These are phyloP conservation scores for Dasyprocta punctata DNA, from an alignment of 2,113 vertebrate genomes.

Conservation along the genomic window DNA sequence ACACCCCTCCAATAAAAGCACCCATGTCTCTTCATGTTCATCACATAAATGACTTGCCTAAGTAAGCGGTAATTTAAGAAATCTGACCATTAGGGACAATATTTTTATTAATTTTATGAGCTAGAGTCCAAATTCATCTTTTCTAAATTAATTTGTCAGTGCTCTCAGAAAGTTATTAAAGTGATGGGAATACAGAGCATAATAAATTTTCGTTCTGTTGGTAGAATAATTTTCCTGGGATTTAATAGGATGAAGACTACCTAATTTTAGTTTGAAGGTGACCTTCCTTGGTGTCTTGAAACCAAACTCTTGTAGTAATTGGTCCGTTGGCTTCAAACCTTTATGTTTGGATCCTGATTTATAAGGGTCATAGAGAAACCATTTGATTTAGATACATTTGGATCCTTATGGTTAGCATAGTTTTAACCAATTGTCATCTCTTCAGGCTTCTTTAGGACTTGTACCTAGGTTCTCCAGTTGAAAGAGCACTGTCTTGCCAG, in stretches of 20 bases:
- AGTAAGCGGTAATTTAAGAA: slow-evolving; percentile 68
- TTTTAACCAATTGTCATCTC: neutral
- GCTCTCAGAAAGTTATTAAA: slow-evolving; percentile 75
- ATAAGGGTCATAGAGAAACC: neutral
- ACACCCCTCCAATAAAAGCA: neutral
- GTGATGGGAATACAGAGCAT: slow-evolving; percentile 49
- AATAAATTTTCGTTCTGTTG: slow-evolving; percentile 74
- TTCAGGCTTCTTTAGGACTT: neutral
- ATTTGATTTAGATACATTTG: neutral
- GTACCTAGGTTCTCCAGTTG: neutral
- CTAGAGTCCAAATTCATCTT: slow-evolving; percentile 71
- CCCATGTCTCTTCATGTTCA: neutral
- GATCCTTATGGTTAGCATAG: neutral
- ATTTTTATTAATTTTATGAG: slow-evolving; percentile 79
- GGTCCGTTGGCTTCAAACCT: neutral
- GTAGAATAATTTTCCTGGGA: slow-evolving; percentile 58
- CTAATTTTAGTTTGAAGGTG: slow-evolving; percentile 56
- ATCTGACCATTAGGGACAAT: slow-evolving; percentile 67
- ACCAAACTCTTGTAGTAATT: neutral
- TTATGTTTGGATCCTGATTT: neutral
- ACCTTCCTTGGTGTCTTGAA: slow-evolving; percentile 52
- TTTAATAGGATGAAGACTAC: slow-evolving; percentile 52
- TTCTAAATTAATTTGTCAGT: slow-evolving; percentile 77
- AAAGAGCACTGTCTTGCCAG: neutral
- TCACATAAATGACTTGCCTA: slow-evolving; percentile 66